Base-by-base conservation (phyloP, 2,797 vertebrate species). In the Chaetodon trifasciatus region DNA sequence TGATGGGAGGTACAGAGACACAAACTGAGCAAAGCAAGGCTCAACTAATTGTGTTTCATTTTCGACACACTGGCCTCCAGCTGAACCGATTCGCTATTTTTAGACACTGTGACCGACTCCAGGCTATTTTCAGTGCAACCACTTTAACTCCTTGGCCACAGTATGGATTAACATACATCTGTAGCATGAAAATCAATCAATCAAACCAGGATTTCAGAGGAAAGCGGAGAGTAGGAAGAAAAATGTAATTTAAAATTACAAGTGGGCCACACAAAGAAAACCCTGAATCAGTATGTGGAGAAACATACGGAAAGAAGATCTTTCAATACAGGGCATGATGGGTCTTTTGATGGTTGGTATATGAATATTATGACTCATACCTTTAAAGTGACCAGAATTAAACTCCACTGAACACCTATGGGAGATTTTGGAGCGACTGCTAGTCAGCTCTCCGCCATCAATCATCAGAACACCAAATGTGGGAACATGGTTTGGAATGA, bases 31-130 rank as follows among this genome's bases (percentile, higher is more conserved):
- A 82, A 73, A 71, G 76, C 78, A 52, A 75, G 35, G 62, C 74
- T 57, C 64, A 79, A 69, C 72, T 76, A 80, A 70, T 77, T 78
- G 71, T 21, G 7, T 69, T 81, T 76, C 44, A 79, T 83, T 85
- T 79, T 72, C 85, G 82, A 79, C 53, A 37, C 72, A 44, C 4
- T 81, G 85, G 84, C 86, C 88, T 86, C 39, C 21, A 68, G 57
- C 56, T 72, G 79, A 82, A 82, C 68, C 28, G 71, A 76, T 78
- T 70, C 65, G 66, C 57, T 40, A 56, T 70, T 78, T 9, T 74
- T 69, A 28, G 39, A 83, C 53, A 57, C 73, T 74, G 71, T 46
- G n/a, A 55, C 55, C 52, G 11, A 58, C 78, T 85, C 74, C 3
- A 0, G 10, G 79, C 55, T 81, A 72, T 86, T 88, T 85, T 70